These are phyloP conservation scores for Drosophila aff. DNA, from an alignment of 1,140 invertebrate genomes.

Conservation along the genomic window DNA sequence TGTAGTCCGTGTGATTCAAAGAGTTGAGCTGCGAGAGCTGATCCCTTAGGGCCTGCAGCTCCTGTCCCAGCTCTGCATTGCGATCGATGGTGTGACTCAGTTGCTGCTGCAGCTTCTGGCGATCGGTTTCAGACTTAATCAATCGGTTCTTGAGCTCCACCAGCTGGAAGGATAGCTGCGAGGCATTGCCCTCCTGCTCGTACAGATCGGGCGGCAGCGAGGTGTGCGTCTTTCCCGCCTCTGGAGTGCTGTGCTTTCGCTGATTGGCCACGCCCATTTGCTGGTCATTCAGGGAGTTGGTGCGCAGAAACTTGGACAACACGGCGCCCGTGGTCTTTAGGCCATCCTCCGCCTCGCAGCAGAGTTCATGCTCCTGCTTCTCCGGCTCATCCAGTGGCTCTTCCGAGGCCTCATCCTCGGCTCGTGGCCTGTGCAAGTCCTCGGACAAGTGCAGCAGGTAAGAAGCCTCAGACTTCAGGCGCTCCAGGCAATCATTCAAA, in stretches of 20 bases:
- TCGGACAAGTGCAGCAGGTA: conserved; percentile 88
- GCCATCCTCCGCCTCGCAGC: conserved; percentile 78
- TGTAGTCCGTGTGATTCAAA: conserved; percentile 87
- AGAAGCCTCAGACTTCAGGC: conserved; percentile 89
- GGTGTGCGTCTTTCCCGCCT: conserved; percentile 50
- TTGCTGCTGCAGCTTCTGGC: conserved; percentile 87
- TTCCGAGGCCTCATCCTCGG: conserved; percentile 21
- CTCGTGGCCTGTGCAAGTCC: conserved; percentile 63
- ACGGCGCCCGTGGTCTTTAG: conserved; percentile 56
- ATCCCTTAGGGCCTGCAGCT: conserved; percentile 86
- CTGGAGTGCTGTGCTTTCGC: conserved; percentile 47
- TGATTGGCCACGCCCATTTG: conserved; percentile 65
- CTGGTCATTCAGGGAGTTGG: conserved; percentile 76
- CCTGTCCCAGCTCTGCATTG: conserved; percentile 86
- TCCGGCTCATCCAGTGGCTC: conserved; percentile 59
- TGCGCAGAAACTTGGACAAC: conserved; percentile 63
- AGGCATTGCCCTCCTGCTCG: conserved; percentile 59
- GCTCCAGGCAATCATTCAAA: conserved; percentile 88
- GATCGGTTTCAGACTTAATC: conserved; percentile 86
- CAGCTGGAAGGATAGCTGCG: conserved; percentile 84
- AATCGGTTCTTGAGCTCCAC: conserved; percentile 86
- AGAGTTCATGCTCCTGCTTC: conserved; percentile 74
- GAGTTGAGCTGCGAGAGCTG: conserved; percentile 85
- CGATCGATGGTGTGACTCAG: conserved; percentile 86
- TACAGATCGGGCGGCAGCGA: conserved; percentile 76